Base-by-base conservation (phyloP, 2,797 vertebrate genomes). In the Eulemur rubriventer region DNA sequence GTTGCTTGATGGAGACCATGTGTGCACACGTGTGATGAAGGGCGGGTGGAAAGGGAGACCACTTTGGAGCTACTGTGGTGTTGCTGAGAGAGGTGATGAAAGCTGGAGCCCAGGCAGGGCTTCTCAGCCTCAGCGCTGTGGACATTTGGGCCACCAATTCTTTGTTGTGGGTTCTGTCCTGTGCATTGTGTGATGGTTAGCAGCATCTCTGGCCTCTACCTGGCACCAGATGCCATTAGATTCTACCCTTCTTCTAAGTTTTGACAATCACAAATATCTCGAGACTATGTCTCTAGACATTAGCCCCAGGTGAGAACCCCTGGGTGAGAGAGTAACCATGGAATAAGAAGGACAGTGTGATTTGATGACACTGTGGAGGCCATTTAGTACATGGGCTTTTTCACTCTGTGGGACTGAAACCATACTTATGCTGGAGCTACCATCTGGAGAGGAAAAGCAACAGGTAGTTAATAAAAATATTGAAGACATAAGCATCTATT, bases 51-150 rank as follows among this genome's bases (percentile, higher is more conserved):
- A 35, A 28, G 65, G 22, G 76, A 30, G 50, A 35, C 11, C 6
- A 0, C 0, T 30, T 9, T 41, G 72, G 73, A 85, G 75, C 28
- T 38, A 0, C n/a, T n/a, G 7, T 57, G 2, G 1, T 46, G 0
- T 22, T 18, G 12, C 38, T 26, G 20, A n/a, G 28, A 26, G 43
- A 84, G 65, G n/a, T 6, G 2, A 0, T 5, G 3, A 73, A 13
- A 46, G 30, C 43, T n/a, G 9, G 24, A 22, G 4, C 50, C 7
- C 48, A 33, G 48, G 17, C 38, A 38, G 4, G 11, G 7, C 35
- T 85, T 61, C 48, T 65, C 65, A 48, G 0, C 24, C 13, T 88
- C 72, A 0, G 2, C 1, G 2, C 16, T 33, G 10, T 12, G 55
- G 41, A 9, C 10, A 4, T 11, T 43, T 33, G 16, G 33, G 48